phyloP scores from a whole-genome alignment of 2,113 vertebrate genomes.

The Siphamia tubifer region DNA sequence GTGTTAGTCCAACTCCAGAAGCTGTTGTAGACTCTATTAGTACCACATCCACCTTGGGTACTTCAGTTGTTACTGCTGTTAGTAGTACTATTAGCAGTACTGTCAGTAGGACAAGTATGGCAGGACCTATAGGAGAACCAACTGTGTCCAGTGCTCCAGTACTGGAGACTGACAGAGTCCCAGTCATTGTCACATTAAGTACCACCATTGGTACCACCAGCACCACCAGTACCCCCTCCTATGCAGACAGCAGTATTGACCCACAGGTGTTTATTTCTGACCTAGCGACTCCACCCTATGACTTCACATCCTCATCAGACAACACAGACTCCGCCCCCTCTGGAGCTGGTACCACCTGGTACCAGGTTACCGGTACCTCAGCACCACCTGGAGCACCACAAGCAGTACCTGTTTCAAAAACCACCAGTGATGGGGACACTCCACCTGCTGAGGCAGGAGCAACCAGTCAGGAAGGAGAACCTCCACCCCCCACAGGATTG shows the following conservation, averaged over 20 bases:
- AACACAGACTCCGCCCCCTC: constrained; percentile 14
- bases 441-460: neutral
- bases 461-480: constrained; percentile 11
- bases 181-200: neutral
- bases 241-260: constrained; percentile 6
- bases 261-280: constrained; percentile 35
- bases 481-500: constrained; percentile 12
- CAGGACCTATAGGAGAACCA: neutral
- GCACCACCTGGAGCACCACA: neutral
- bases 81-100: constrained; percentile 2
- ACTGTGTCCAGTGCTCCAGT: neutral
- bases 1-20: neutral
- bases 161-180: constrained; percentile 3
- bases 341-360: neutral
- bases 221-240: neutral
- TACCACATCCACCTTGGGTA: neutral
- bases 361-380: constrained; percentile 1
- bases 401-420: constrained; percentile 2
- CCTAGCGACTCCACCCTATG: constrained; percentile 28
- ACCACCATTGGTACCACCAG: neutral
- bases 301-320: constrained; percentile 32
- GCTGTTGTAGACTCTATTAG: neutral
- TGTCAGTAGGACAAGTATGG: neutral
- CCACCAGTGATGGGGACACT: neutral
- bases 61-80: neutral